phyloP scores from a whole-genome alignment of 1,140 invertebrate species.

The Lithobius niger region DNA sequence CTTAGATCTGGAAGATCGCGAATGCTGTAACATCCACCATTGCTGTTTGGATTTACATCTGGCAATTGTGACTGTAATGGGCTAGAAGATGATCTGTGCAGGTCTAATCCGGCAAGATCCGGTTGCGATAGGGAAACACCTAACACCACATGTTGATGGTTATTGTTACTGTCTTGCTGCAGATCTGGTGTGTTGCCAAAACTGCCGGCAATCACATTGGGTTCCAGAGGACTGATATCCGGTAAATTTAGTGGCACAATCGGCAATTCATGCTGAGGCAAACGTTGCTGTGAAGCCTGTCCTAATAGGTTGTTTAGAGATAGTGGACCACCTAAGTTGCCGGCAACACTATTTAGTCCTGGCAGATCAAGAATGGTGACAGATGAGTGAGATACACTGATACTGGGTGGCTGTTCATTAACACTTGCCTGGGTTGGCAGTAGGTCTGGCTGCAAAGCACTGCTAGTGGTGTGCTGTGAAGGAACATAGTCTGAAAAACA shows the following conservation, averaged over 20 bases:
- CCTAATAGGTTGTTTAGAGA: too few relatives aligned
- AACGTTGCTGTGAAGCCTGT: too few relatives aligned
- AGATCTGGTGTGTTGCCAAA: too few relatives aligned
- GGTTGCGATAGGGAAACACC: not conserved
- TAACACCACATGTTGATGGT: too few relatives aligned
- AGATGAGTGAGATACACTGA: not conserved
- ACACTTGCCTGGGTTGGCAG: not conserved
- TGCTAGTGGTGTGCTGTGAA: not conserved
- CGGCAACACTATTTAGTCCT: not conserved
- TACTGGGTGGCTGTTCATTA: not conserved
- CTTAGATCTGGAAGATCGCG: not conserved
- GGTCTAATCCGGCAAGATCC: not conserved
- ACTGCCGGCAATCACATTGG: not conserved
- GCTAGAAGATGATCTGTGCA: not conserved
- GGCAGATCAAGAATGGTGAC: not conserved
- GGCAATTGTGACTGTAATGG: not conserved
- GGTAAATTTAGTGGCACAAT: not conserved
- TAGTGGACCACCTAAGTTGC: not conserved
- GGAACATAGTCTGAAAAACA: not conserved
- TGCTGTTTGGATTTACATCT: not conserved
- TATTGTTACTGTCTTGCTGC: too few relatives aligned
- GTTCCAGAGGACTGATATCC: not conserved
- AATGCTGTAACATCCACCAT: not conserved
- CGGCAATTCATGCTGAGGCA: too few relatives aligned
- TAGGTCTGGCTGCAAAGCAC: not conserved